Percentiles rank a stretch among this genome's conserved stretches.
These are phyloP conservation scores for Strix aluco DNA, from an alignment of 2,113 vertebrate species.

Conservation along the genomic window DNA sequence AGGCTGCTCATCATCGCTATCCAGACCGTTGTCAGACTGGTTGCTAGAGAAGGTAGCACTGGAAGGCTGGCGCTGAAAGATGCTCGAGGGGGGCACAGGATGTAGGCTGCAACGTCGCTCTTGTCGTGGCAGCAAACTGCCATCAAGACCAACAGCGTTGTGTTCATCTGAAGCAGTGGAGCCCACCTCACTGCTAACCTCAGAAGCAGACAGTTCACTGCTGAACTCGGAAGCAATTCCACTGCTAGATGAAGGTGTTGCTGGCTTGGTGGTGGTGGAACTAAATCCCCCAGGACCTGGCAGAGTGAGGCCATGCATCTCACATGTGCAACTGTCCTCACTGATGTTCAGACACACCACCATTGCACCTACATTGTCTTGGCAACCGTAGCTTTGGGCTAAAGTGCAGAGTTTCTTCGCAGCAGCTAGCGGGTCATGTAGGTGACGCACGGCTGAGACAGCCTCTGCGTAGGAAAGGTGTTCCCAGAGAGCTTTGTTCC, in stretches of 20 bases:
- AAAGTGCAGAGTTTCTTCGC: slow-evolving; percentile 94
- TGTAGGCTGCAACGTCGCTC: slow-evolving; percentile 92
- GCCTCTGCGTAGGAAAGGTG: slow-evolving; percentile 88
- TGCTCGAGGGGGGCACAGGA: slow-evolving; percentile 75
- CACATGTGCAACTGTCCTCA: slow-evolving; percentile 91
- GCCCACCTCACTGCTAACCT: slow-evolving; percentile 95
- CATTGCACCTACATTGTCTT: slow-evolving; percentile 90
- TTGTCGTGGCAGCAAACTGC: slow-evolving; percentile 73
- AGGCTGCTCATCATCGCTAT: slow-evolving; percentile 93
- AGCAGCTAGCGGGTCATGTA: slow-evolving; percentile 86
- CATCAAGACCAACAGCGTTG: slow-evolving; percentile 71
- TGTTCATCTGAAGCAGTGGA: slow-evolving; percentile 95
- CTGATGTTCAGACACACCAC: slow-evolving; percentile 87
- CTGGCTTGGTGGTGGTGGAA: slow-evolving; percentile 70
- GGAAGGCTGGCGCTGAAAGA: slow-evolving; percentile 93
- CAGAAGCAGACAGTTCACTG: slow-evolving; percentile 92
- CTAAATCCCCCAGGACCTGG: slow-evolving; percentile 72
- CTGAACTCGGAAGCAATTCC: slow-evolving; percentile 90
- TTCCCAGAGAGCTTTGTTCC: slow-evolving; percentile 92
- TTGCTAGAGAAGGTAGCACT: slow-evolving; percentile 92
- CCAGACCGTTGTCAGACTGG: slow-evolving; percentile 94
- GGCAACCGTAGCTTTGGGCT: slow-evolving; percentile 94
- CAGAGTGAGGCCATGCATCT: slow-evolving; percentile 75
- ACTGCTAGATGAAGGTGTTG: slow-evolving; percentile 87
- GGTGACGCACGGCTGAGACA: slow-evolving; percentile 82